These are phyloP conservation scores for Campoplex nolae DNA, from an alignment of 2,888 invertebrate species.

Conservation along the genomic window DNA sequence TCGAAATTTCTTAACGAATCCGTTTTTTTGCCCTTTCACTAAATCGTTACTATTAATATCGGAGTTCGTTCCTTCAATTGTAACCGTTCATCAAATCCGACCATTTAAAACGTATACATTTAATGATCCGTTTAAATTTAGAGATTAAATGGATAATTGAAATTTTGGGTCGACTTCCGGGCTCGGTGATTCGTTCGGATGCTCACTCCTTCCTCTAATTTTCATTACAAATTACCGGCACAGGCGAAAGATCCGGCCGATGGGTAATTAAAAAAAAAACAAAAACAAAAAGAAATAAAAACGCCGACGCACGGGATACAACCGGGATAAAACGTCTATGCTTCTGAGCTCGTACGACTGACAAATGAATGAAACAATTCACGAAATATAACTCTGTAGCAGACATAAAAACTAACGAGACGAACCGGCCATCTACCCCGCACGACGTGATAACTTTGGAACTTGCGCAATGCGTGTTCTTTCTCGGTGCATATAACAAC, in stretches of 20 bases:
- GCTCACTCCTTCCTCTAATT: background rate
- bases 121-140: no score
- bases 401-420: slow-evolving; percentile 51
- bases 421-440: slow-evolving; percentile 69
- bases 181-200: background rate
- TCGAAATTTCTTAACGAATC: background rate
- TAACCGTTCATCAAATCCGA: background rate
- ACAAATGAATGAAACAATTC: slow-evolving; percentile 53
- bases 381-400: slow-evolving; percentile 47
- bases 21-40: no score
- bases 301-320: slow-evolving; percentile 68
- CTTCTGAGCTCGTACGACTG: slow-evolving; percentile 27
- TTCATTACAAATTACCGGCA: background rate
- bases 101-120: background rate
- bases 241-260: background rate
- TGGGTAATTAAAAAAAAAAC: background rate
- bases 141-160: background rate
- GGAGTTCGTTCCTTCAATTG: background rate
- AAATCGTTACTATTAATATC: background rate
- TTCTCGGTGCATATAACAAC: slow-evolving; percentile 43
- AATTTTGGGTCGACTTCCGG: slow-evolving; percentile 9
- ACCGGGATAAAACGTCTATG: slow-evolving; percentile 20
- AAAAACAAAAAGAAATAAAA: slow-evolving; percentile 41
- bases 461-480: slow-evolving; percentile 73
- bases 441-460: slow-evolving; percentile 68